Evolutionary conservation across 1,140 invertebrate species (phyloP).

Genomic region (Drosophila navojoa): DNA sequence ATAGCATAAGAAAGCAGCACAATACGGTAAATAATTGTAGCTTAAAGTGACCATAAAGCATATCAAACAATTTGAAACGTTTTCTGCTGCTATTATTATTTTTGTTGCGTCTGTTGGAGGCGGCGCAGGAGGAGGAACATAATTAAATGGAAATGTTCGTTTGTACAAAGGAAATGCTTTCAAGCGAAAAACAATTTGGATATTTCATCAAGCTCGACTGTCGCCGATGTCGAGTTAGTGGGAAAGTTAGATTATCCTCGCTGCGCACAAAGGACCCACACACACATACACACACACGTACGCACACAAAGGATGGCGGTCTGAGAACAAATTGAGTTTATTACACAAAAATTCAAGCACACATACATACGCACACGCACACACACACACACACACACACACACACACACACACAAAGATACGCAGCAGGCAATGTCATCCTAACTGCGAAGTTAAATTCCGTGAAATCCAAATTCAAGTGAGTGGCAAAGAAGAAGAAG

Average conservation of each 20-base stretch:
- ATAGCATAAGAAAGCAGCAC: conserved; percentile 18
- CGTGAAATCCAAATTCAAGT: conserved; percentile 80
- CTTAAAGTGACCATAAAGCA: conserved; percentile 56
- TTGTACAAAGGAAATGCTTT: conserved; percentile 33
- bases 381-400: conserved; percentile 17
- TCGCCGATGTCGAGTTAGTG: conserved; percentile 55
- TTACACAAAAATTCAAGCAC: conserved; percentile 47
- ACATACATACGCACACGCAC: conserved; percentile 11
- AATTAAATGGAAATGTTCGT: conserved; percentile 64
- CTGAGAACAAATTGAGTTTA: conserved; percentile 41
- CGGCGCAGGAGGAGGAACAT: neutral
- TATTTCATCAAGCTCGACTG: conserved; percentile 30
- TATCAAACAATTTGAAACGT: conserved; percentile 39
- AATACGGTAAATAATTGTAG: conserved; percentile 36
- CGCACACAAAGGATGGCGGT: conserved; percentile 20
- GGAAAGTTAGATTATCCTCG: conserved; percentile 80
- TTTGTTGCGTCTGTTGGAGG: conserved; percentile 6
- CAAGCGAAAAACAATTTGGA: conserved; percentile 56
- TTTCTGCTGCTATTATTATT: conserved; percentile 24
- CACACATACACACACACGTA: neutral
- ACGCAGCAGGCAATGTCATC: conserved; percentile 60
- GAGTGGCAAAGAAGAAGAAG: conserved; percentile 52
- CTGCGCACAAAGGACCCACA: conserved; percentile 27
- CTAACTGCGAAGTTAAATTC: conserved; percentile 77
- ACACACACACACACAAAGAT: conserved; percentile 29